Base-by-base conservation (phyloP, 64 coral and sea anemone species). In the Exaiptasia diaphana region DNA sequence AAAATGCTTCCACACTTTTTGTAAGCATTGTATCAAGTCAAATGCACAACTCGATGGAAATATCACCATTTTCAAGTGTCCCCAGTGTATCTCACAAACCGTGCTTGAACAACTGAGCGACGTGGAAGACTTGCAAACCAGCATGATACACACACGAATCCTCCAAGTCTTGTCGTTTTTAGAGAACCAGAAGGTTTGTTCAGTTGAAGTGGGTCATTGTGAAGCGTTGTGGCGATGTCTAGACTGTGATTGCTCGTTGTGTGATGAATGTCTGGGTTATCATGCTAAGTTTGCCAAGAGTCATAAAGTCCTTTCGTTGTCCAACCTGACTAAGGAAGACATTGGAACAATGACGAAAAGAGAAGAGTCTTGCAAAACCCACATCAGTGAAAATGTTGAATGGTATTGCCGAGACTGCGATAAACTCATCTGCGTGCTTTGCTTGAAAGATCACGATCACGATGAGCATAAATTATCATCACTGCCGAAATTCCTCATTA, bases 261-360 rank as follows among this genome's bases (percentile, higher is more conserved):
- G 60, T 18, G 14, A 36, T 15, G 60, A 64, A 11, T 64, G 60
- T 23, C 60, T 34, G 14, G 1, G 3, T 1, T 4, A 5, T 34
- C 60, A 64, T 36, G 32, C 10, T 11, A 2, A 34, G 60, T 64
- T 64, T 64, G 38, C 60, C 14, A 64, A 36, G 18, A 26, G 28
- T 36, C 60, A 64, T 17, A 64, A 64, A 64, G 60, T 64, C 10
- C 12, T 34, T 64, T 64, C 30, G 15, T 0, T 36, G 32, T 35
- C 60, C 60, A 64, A 64, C 31, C 18, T 64, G 31, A 64, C 32
- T 12, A 64, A 64, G 38, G 60, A 64, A 64, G 60, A 64, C 31
- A 18, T 64, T 3, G 60, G 38, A 2, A 34, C 20, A 28, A 37
- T 64, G 60, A 12, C 38, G 26, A 15, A 28, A 12, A 64, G 29